phyloP scores from a whole-genome alignment of 2,797 vertebrate genomes.

The Mus caroli region DNA sequence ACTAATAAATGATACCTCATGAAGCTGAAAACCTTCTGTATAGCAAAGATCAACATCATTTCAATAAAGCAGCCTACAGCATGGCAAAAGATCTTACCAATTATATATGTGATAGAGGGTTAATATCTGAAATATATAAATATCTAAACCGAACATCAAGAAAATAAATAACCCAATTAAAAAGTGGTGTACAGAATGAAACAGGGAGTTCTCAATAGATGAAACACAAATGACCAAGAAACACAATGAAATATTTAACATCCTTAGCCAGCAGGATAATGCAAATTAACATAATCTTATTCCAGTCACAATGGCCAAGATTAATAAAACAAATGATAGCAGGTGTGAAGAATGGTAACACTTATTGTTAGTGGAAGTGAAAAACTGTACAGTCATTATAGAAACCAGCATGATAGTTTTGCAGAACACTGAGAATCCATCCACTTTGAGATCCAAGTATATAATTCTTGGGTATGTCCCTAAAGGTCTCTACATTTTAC shows the following conservation, averaged over 20 bases:
- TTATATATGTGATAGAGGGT: background rate
- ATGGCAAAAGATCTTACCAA: background rate
- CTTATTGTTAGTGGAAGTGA: background rate
- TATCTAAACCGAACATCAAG: background rate
- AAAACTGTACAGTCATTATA: background rate
- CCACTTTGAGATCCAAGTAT: background rate
- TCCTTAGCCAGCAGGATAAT: background rate
- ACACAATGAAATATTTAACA: background rate
- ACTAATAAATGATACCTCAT: background rate
- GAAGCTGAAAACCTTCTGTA: background rate
- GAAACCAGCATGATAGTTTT: background rate
- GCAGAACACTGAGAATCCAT: background rate
- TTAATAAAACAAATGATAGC: background rate
- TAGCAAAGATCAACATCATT: background rate
- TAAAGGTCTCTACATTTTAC: background rate
- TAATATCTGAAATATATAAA: background rate
- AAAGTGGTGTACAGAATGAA: background rate
- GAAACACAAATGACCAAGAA: background rate
- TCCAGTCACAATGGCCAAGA: background rate
- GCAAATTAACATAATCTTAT: background rate
- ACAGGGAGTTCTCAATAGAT: background rate
- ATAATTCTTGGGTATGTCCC: background rate
- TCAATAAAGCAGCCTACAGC: background rate
- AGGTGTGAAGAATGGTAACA: background rate
- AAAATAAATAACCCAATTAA: background rate